These are phyloP conservation scores for Dolichoris vasculosae DNA, from an alignment of 1,140 invertebrate species.

Conservation along the genomic window DNA sequence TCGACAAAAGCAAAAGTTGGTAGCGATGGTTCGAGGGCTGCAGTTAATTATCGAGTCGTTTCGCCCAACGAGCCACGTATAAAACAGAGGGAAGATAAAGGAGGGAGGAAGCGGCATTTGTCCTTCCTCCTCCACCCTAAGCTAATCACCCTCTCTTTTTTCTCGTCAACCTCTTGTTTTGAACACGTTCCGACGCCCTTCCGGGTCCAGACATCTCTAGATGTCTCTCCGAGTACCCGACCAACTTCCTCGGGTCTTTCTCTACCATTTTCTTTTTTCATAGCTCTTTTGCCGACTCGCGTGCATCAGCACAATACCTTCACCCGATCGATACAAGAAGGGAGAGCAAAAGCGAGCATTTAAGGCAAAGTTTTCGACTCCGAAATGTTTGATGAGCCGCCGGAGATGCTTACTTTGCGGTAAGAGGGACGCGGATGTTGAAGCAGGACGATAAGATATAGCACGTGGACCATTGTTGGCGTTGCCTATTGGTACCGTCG, in stretches of 20 bases:
- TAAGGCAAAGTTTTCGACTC: neutral
- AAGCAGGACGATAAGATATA: neutral
- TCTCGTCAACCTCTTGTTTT: slow-evolving; percentile 61
- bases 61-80: slow-evolving; percentile 52
- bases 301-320: slow-evolving; percentile 21
- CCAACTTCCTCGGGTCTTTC: neutral
- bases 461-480: neutral
- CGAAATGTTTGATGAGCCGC: neutral
- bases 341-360: neutral
- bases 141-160: slow-evolving; percentile 69
- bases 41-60: slow-evolving; percentile 73
- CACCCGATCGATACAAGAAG: slow-evolving; percentile 11
- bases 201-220: slow-evolving; percentile 53
- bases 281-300: slow-evolving; percentile 5
- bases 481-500: neutral
- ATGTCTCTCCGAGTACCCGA: slow-evolving; percentile 50
- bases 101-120: slow-evolving; percentile 22
- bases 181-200: slow-evolving; percentile 65
- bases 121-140: slow-evolving; percentile 55
- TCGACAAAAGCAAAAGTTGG: slow-evolving; percentile 23
- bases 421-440: neutral
- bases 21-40: slow-evolving; percentile 24
- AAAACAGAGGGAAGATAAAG: neutral
- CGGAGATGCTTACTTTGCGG: neutral
- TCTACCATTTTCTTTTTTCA: neutral